Base-by-base conservation (phyloP, 2,888 invertebrate species). In the Eledona agricola region DNA sequence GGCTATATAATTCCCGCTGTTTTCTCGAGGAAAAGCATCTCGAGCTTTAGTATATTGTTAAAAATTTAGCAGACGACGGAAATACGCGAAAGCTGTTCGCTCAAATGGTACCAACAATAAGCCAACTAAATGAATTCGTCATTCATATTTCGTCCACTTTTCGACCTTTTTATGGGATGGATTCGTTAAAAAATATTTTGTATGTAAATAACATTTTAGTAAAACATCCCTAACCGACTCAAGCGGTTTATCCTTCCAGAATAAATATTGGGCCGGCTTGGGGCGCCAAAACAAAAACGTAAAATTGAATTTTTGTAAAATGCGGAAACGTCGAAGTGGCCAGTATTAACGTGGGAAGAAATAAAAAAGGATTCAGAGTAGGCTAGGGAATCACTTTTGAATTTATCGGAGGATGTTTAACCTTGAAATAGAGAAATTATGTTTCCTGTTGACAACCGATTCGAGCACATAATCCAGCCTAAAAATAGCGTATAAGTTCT, bases 171-270 rank as follows among this genome's bases (percentile, higher is more conserved):
- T 19, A 19, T 19, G 26, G 11, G 2, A 32, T 11, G 19, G 7
- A 15, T 16, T 15, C 10, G 34, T 19, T 28, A 17, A 42, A 42
- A 42, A 42, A 42, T 29, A 42, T 42, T 29, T 19, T 29, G 6
- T 19, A 29, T 29, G 42, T 42, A 42, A 38, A 38, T 38, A 42
- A 20, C 20, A 23, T 13, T 22, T 37, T 22, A n/a, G n/a, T n/a
- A n/a, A n/a, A n/a, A n/a, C n/a, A n/a, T n/a, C 10, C 9, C 12
- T 29, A 42, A 29, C 40, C 23, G 40, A 3, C n/a, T 42, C 20
- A 10, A 42, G 11, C 7, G 20, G 42, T 28, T 42, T 42, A 42
- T 42, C 42, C 12, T 42, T 23, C 10, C 11, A 29, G 29, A 28
- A 42, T 29, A 42, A 42, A 42, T 42, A 42, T 19, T 42, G 42